phyloP scores from a whole-genome alignment of 2,113 vertebrate genomes.

The Gymnogyps californianus region DNA sequence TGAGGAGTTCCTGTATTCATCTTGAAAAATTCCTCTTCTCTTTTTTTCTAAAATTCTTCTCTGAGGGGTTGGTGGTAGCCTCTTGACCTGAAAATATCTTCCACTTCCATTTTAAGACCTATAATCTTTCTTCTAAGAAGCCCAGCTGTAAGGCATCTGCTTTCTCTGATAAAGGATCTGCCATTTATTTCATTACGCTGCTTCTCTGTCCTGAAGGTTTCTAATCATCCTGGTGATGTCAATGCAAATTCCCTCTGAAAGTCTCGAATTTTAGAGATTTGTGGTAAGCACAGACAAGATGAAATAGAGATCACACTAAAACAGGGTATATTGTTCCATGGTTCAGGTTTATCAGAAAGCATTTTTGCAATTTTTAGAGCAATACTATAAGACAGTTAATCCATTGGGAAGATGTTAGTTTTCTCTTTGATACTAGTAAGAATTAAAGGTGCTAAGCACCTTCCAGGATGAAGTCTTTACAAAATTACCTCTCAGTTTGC shows the following conservation, averaged over 20 bases:
- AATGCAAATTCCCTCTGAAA: constrained; percentile 60
- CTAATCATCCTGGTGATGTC: constrained; percentile 41
- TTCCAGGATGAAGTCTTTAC: neutral
- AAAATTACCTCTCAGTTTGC: neutral
- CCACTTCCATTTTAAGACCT: neutral
- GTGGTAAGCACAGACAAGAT: neutral
- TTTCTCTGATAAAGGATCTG: constrained; percentile 38
- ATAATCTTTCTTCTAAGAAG: constrained; percentile 32
- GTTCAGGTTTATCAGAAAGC: neutral
- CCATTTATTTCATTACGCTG: constrained; percentile 50
- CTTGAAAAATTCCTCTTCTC: neutral
- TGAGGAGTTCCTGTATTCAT: neutral
- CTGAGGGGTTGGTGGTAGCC: neutral
- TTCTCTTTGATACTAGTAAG: neutral
- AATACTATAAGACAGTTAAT: neutral
- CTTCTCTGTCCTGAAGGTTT: constrained; percentile 44
- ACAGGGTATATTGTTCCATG: neutral
- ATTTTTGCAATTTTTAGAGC: neutral
- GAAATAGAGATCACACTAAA: constrained; percentile 18
- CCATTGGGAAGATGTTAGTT: neutral
- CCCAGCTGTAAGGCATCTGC: constrained; percentile 1
- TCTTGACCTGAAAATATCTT: constrained; percentile 4
- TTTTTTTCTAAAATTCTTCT: neutral
- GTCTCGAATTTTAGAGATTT: neutral
- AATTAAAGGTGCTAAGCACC: neutral